Base-by-base conservation (phyloP, 2,113 vertebrate species). In the Oreochromis tanganicae region DNA sequence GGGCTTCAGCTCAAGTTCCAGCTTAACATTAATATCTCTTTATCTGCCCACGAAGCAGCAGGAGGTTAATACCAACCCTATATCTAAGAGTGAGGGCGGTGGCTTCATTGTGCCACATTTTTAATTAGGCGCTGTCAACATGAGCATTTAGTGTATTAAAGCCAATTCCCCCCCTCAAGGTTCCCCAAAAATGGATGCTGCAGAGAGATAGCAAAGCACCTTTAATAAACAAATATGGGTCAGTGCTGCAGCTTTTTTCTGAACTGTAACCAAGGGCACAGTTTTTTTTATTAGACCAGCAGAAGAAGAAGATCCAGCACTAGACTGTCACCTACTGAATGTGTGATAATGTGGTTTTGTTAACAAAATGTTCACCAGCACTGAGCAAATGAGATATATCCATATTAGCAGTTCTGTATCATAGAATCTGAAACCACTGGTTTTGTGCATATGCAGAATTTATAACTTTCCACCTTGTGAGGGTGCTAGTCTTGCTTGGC, bases 1-100 rank as follows among this genome's bases (percentile, higher is more conserved):
- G 91, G 95, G 85, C 80, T 89, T 79, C 29, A 85, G 92, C 89
- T 93, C 85, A 81, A 94, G 88, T 90, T 91, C 86, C 86, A 93
- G 92, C 94, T 96, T 94, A 95, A 93, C 91, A 93, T 85, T 88
- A 90, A 88, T 92, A 93, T 95, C 90, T 92, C 91, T 94, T 94
- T 91, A 96, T 95, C 93, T 92, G 85, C 85, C 84, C 34, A 79
- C 81, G 68, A 94, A 90, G 79, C 68, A 80, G 88, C 83, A 87
- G 87, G 87, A 92, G 95, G 94, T 95, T 95, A 93, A 96, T 91
- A 82, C 88, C 57, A 75, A 82, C 88, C 75, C 87, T 85, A 85
- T 85, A 85, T 82, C 85, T 63, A 85, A 11, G 73, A 75, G 29
- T 3, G 24, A 24, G 84, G 19, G 54, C 17, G 41, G 55, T 34